phyloP scores from a whole-genome alignment of 2,113 vertebrate genomes.

The Uropsilus gracilis region DNA sequence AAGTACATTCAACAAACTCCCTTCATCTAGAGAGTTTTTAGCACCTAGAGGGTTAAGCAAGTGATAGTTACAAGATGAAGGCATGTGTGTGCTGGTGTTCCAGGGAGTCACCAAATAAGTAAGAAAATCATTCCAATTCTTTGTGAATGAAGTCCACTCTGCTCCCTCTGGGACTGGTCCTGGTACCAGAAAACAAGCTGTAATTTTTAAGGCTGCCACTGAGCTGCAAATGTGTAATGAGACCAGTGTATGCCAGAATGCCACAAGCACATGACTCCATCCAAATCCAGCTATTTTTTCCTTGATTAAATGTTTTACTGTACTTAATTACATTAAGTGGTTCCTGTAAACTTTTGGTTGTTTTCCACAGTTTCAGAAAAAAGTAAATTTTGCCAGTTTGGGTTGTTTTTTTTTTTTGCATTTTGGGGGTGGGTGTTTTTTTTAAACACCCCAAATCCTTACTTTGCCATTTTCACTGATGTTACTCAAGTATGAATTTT shows the following conservation, averaged over 20 bases:
- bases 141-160: background rate
- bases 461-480: background rate
- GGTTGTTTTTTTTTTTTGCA: background rate
- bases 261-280: background rate
- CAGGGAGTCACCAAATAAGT: background rate
- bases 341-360: background rate
- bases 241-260: background rate
- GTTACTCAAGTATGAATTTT: background rate
- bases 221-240: background rate
- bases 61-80: background rate
- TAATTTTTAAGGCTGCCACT: conserved; percentile 5
- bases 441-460: too few species aligned
- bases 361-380: background rate
- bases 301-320: background rate
- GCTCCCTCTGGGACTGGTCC: background rate
- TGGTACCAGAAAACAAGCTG: background rate
- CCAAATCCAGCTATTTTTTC: background rate
- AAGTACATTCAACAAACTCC: too few species aligned
- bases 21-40: background rate
- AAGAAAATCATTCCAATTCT: background rate
- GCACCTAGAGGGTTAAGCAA: background rate
- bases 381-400: background rate
- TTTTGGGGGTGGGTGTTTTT: background rate
- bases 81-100: background rate
- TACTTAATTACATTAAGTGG: background rate